Evolutionary conservation across 2,797 vertebrate genomes (phyloP), one percentile per base, ranked within the genome.

Genomic region (Simalia tracyae): DNA sequence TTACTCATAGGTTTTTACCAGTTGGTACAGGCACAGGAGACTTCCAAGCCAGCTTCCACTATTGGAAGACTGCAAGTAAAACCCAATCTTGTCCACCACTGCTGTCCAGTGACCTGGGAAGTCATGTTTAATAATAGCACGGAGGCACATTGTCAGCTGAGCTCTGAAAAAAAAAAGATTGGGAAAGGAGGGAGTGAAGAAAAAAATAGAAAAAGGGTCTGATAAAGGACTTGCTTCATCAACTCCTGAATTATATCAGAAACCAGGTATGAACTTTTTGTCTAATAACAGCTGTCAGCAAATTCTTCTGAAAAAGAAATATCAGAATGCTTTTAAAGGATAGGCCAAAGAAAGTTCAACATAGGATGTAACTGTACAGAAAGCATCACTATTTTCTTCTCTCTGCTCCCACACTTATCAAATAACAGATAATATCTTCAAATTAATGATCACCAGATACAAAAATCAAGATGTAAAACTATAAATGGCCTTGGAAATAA

Each of bases 1-100:
- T 99, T 97, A 99, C 99, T 99, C 99, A 0, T 99, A 99, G n/a
- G 98, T 99, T 97, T 99, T 99, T 97, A 99, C 99, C 91, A 99
- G 98, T 95, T 99, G 99, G 96, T 99, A 99, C 1, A 99, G 98
- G 54, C 98, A 99, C 63, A 99, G 97, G 89, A 99, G 98, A 96
- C 98, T 99, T 91, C 99, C 99, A 0, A 99, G 98, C 99, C 99
- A 99, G 96, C 98, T 98, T 92, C 98, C 98, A 7, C 98, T 99
- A 98, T 98, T 99, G 95, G 98, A 98, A 42, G 98, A 98, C 94
- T 99, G 98, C 94, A 99, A 96, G 95, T 99, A 99, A 95, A 98
- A 96, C 90, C 98, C 97, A 88, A 99, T 98, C 97, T 99, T 99
- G 96, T 99, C 99, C n/a, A 99, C 98, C 1, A 99, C 98, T 0